phyloP scores from a whole-genome alignment of 2,797 vertebrate species.

The Phrynocephalus forsythii region DNA sequence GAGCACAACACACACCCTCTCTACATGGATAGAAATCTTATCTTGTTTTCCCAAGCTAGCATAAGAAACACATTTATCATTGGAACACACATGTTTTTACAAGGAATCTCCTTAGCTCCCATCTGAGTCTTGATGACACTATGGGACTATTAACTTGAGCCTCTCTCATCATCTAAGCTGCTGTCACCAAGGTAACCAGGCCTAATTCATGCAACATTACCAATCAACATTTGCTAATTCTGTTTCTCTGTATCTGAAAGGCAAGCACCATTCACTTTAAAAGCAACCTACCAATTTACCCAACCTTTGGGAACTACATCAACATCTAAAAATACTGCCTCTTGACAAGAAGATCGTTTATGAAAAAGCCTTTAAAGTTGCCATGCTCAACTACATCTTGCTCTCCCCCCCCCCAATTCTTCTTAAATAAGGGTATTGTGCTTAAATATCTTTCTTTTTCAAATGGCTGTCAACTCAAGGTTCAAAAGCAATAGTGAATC shows the following conservation, averaged over 20 bases:
- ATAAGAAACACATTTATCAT: not conserved
- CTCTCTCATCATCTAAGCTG: not conserved
- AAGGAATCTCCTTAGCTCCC: not conserved
- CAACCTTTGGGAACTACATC: constrained; percentile 22
- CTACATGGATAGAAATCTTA: not conserved
- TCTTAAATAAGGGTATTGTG: not conserved
- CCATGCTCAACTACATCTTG: not conserved
- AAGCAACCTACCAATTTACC: constrained; percentile 34
- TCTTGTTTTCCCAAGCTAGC: not conserved
- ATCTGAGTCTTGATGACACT: not conserved
- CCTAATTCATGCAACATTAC: constrained; percentile 19
- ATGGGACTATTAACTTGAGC: not conserved
- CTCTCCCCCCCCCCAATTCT: not conserved
- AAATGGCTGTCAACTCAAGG: constrained; percentile 11
- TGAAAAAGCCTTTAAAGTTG: not conserved
- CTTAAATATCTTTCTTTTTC: accelerated
- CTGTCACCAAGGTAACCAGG: constrained; percentile 31
- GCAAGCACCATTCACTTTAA: constrained; percentile 21
- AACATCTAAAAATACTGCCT: constrained; percentile 30
- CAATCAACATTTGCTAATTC: constrained; percentile 26
- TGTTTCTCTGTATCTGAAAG: constrained; percentile 11
- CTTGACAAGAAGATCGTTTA: not conserved
- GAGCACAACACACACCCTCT: not conserved
- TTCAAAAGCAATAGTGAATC: not conserved
- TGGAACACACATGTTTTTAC: not conserved